These are phyloP conservation scores for Malthinus flaveolus DNA, from an alignment of 2,888 invertebrate genomes.

Conservation along the genomic window DNA sequence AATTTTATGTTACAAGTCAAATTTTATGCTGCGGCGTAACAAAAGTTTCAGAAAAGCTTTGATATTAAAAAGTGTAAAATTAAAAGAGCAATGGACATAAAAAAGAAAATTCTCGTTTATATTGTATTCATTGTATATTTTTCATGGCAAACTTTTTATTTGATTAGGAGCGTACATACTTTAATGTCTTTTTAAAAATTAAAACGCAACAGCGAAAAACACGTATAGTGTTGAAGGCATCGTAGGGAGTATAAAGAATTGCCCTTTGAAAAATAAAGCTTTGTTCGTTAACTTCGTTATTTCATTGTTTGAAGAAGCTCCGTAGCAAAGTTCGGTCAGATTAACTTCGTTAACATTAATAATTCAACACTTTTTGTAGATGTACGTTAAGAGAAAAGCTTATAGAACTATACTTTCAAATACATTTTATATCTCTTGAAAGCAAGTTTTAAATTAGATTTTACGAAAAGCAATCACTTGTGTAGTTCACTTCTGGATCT, in stretches of 20 bases:
- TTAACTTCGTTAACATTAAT: constrained; percentile 47
- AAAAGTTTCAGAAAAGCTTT: no score
- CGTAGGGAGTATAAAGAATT: constrained; percentile 4
- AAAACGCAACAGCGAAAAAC: background rate
- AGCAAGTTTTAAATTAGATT: background rate
- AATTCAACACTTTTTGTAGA: constrained; percentile 38
- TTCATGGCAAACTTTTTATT: background rate
- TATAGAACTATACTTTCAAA: background rate
- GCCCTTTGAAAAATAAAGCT: constrained; percentile 11
- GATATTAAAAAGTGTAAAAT: no score
- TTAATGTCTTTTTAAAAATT: no score
- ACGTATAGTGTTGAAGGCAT: background rate
- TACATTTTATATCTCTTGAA: background rate
- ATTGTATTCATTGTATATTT: background rate
- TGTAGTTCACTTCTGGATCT: background rate
- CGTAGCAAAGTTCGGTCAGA: constrained; percentile 41
- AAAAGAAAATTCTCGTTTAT: background rate
- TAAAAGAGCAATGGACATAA: background rate
- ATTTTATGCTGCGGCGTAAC: no score
- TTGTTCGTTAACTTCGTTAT: constrained; percentile 25
- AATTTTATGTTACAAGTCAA: no score
- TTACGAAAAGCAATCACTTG: background rate
- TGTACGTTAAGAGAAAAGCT: background rate
- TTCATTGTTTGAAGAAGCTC: constrained; percentile 33
- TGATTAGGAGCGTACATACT: no score